Evolutionary conservation across 2,888 invertebrate genomes (phyloP), one percentile per base, ranked within the genome.

Genomic region (Trichopoda pennipes): DNA sequence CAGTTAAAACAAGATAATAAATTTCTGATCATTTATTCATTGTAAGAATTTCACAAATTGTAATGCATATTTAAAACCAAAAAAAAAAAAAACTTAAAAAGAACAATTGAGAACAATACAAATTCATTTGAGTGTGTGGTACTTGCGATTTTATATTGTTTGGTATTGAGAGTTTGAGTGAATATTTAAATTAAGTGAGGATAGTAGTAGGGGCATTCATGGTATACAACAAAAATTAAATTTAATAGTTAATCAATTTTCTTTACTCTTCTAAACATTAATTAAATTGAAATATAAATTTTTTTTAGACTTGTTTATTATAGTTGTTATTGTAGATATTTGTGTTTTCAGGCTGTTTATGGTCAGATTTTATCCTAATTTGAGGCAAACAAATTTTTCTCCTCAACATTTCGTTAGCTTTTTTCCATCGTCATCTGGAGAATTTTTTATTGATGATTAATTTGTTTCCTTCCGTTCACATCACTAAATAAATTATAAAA

Each of bases 11-110:
- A 38, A 35, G 9, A 23, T 7, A 32, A 47, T 38, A 75, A 32
- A 60, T 44, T 42, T n/a, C n/a, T 19, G 7, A 51, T 66, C 74
- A 66, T 75, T n/a, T 60, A 60, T 78, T 78, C 72, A 75, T 66
- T 75, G 66, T 9, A 75, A 53, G 42, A 68, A 47, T 75, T 68
- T 51, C 53, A 23, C 19, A 63, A 70, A 64, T 80, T 75, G 69
- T 49, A 44, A 53, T 64, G 69, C 56, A 69, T 74, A 63, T 23
- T 44, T 58, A 76, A 47, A 60, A 12, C 35, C 17, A 61, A n/a
- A 55, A 76, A 47, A 60, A 12, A 21, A 16, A 61, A n/a, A 55
- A 69, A 63, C 61, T 69, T 61, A 14, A 61, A 55, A 55, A 55
- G 53, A 66, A 23, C 73, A 73, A 53, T 28, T 60, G 16, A 12